Base-by-base conservation (phyloP, 2,888 invertebrate genomes). In the Beris morrisii region DNA sequence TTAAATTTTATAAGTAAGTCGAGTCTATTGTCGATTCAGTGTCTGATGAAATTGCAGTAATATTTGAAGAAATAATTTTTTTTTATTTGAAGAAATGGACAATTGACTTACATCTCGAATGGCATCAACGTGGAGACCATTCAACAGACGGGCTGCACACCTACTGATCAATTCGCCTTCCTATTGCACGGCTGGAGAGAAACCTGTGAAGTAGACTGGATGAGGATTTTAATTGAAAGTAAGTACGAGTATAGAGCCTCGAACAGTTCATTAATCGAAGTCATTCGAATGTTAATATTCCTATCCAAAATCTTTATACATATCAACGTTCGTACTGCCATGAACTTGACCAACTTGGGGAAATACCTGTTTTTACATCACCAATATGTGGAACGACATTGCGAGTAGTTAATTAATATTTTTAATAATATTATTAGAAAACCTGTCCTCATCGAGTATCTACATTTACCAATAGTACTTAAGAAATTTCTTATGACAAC, bases 161-260 rank as follows among this genome's bases (percentile, higher is more conserved):
- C 74, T 4, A 68, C 72, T 15, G 78, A 78, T 64, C 76, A 78
- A 63, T 76, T 77, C 66, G 74, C 79, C n/a, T 75, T 79, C 46
- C 69, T 79, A 32, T 69, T 79, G 4, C 79, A 79, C 71, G 79
- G 79, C 12, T 79, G 79, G 79, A 73, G 75, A 32, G 78, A 79
- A 69, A 74, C 74, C 56, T 79, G 79, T 66, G 68, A 73, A 3
- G 73, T 74, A 31, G 75, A 76, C 13, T 79, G 79, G 79, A 71
- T 78, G 5, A 53, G 67, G 1, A 70, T 73, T 13, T 68, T 79
- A 15, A 75, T 74, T 64, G 74, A 74, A 48, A 76, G 79, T 79
- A 73, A 71, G 75, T 70, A 57, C 5, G 2, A 15, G 13, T 43
- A 22, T 22, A 22, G 22, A 1, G 22, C 22, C 22, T 22, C 22